These are phyloP conservation scores for Globicephala melas DNA, from an alignment of 2,113 vertebrate species.

Conservation along the genomic window DNA sequence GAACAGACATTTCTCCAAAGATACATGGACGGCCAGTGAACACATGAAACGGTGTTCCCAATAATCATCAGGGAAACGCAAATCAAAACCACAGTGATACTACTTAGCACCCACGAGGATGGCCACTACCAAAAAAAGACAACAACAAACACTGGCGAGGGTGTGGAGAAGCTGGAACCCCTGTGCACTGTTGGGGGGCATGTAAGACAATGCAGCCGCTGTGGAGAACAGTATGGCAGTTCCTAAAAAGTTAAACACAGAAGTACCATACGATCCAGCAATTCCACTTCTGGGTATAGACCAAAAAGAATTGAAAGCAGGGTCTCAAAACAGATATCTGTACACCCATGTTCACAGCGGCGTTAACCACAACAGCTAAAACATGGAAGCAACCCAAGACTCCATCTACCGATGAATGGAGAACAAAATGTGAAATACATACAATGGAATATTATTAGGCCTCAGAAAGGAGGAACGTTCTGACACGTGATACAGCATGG, in stretches of 20 bases:
- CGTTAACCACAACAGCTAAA: accelerated
- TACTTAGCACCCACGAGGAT: accelerated
- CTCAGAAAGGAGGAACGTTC: neutral
- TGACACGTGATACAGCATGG: accelerated
- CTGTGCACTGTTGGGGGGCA: accelerated
- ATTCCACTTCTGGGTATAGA: neutral
- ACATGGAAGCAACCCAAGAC: accelerated
- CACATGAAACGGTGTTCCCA: accelerated
- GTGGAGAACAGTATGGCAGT: accelerated
- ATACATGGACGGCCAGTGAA: neutral
- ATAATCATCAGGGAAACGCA: accelerated
- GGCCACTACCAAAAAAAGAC: accelerated
- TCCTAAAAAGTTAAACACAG: neutral
- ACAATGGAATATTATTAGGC: accelerated
- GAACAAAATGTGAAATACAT: accelerated
- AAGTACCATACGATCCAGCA: accelerated
- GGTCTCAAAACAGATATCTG: too few relatives aligned
- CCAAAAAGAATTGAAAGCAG: neutral
- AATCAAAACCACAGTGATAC: accelerated
- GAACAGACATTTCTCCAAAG: neutral
- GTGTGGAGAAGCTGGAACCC: accelerated
- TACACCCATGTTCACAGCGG: accelerated
- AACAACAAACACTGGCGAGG: accelerated
- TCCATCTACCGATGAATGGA: neutral
- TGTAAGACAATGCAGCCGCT: accelerated